A percentile compares a stretch with the other conserved stretches of the same genome.
phyloP scores from a whole-genome alignment of 2,797 vertebrate genomes.

The Lagocephalus sceleratus region DNA sequence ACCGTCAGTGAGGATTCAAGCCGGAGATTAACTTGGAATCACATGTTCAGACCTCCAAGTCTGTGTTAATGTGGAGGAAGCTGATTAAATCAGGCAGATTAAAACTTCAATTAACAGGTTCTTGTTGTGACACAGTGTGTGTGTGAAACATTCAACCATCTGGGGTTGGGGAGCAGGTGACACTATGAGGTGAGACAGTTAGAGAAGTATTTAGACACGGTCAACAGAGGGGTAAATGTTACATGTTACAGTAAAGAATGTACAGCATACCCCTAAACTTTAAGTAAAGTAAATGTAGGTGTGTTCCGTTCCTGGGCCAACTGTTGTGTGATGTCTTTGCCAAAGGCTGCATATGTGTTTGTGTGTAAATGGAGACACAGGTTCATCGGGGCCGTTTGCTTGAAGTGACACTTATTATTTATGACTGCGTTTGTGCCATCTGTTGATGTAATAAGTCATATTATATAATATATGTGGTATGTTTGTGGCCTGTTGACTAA shows the following conservation, averaged over 20 bases:
- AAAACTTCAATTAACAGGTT: no score
- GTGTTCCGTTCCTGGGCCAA: conserved; percentile 7
- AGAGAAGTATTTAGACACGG: background rate
- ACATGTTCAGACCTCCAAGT: conserved; percentile 24
- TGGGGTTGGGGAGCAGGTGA: no score
- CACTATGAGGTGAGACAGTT: background rate
- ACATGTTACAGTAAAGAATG: no score
- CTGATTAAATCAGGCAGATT: no score
- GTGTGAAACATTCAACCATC: no score
- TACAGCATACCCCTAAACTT: background rate
- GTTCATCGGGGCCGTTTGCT: conserved; percentile 54
- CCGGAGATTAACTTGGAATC: conserved; percentile 5
- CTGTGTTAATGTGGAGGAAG: conserved; percentile 6
- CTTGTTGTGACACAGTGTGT: no score
- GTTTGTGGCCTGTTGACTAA: conserved; percentile 6
- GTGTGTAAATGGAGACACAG: conserved; percentile 50
- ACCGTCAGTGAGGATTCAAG: conserved; percentile 22
- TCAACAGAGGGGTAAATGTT: background rate
- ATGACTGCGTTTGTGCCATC: conserved; percentile 48
- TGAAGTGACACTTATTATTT: conserved; percentile 58
- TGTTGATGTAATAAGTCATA: no score
- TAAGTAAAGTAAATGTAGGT: background rate
- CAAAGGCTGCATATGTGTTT: conserved; percentile 12
- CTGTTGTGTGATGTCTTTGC: conserved; percentile 7
- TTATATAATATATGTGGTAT: conserved; percentile 44